Conservation (phyloP, 1,140 invertebrate genomes). For the Ostrea edulis region DNA sequence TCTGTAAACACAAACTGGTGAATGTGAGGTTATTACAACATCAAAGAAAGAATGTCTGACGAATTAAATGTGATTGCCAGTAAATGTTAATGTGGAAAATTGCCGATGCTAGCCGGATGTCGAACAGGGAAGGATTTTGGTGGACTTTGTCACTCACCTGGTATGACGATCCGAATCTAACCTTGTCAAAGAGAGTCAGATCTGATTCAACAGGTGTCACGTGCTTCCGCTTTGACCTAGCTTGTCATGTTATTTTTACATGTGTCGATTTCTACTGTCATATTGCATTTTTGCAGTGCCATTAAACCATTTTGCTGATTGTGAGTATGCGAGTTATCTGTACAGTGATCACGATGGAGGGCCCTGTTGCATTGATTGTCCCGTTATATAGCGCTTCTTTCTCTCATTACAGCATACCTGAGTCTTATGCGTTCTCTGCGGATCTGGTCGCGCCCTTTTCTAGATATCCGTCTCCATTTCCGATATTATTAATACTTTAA, state of each 20-base stretch:
- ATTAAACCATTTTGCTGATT: conserved; percentile 24
- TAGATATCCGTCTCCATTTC: background rate
- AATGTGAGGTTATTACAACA: background rate
- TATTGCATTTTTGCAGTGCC: conserved; percentile 16
- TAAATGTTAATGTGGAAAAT: background rate
- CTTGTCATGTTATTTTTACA: background rate
- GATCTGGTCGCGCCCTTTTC: background rate
- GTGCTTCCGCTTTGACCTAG: background rate
- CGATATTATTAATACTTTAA: background rate
- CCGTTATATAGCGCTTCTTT: background rate
- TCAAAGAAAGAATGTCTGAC: background rate
- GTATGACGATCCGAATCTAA: conserved; percentile 1
- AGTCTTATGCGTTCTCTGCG: background rate
- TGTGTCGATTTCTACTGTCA: conserved; percentile 18
- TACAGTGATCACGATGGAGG: background rate
- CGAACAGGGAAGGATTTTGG: background rate
- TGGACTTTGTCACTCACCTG: background rate
- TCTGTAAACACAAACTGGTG: background rate
- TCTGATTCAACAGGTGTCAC: conserved; percentile 26
- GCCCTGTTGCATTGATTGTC: conserved; percentile 1
- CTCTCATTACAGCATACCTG: conserved; percentile 4
- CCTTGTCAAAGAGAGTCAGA: conserved; percentile 15
- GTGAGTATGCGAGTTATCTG: conserved; percentile 16
- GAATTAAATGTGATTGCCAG: background rate
- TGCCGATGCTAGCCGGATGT: conserved; percentile 2